Conservation (phyloP, 2,113 vertebrate species). For the Cettia cetti region DNA sequence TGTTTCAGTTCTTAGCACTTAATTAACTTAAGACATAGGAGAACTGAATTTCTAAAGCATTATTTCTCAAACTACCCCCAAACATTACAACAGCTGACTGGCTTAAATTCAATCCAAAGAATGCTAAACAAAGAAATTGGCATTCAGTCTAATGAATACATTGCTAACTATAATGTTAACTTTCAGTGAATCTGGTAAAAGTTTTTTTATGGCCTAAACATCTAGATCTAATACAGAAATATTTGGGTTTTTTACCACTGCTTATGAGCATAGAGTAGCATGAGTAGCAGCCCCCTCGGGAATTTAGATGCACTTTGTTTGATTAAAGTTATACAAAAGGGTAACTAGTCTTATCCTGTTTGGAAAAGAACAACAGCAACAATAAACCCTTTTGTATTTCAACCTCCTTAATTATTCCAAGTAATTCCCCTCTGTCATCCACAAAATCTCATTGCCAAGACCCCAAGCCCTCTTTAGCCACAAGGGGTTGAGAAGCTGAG, state of each 20-base stretch:
- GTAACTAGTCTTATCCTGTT: neutral
- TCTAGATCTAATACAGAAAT: neutral
- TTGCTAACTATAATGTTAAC: neutral
- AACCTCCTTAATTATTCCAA: neutral
- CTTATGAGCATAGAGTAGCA: neutral
- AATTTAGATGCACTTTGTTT: neutral
- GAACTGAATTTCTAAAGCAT: neutral
- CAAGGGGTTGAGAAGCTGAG: neutral
- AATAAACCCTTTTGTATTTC: neutral
- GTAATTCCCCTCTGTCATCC: neutral
- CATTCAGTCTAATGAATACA: neutral
- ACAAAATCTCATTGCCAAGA: neutral
- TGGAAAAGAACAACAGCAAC: neutral
- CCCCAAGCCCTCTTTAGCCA: neutral
- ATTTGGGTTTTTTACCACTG: neutral
- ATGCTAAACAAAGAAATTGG: neutral
- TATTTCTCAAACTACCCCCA: neutral
- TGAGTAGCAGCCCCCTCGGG: neutral
- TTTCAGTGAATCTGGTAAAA: neutral
- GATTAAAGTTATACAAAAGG: neutral
- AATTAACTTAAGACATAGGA: conserved; percentile 13
- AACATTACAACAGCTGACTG: neutral
- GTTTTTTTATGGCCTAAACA: neutral
- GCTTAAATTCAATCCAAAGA: neutral
- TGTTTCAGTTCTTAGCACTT: neutral